Conservation (phyloP, 2,113 vertebrate species). For the Melanotaenia duboulayi region DNA sequence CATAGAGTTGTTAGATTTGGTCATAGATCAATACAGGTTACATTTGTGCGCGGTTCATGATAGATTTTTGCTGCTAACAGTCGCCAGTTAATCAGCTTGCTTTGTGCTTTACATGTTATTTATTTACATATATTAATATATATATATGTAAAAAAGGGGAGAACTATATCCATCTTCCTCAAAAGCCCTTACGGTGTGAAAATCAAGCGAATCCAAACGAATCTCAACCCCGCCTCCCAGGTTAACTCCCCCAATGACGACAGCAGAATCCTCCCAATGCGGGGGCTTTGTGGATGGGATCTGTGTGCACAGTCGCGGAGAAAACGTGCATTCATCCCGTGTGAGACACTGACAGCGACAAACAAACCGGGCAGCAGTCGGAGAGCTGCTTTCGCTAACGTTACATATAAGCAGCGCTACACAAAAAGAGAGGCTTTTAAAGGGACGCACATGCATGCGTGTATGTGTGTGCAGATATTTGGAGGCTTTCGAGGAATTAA, state of each 20-base stretch:
- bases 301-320: conserved; percentile 50
- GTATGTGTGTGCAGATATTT: conserved; percentile 10
- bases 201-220: conserved; percentile 26
- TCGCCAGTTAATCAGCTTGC: too few relatives aligned
- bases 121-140: too few relatives aligned
- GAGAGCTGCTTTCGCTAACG: background rate
- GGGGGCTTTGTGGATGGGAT: conserved; percentile 44
- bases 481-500: conserved; percentile 30
- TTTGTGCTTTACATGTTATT: too few relatives aligned
- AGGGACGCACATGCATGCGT: background rate
- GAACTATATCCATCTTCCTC: too few relatives aligned
- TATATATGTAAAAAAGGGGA: too few relatives aligned
- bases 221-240: conserved; percentile 48
- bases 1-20: too few relatives aligned
- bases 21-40: too few relatives aligned
- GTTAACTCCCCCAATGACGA: conserved; percentile 70
- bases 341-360: conserved; percentile 31
- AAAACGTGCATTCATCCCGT: conserved; percentile 46
- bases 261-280: conserved; percentile 64
- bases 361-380: background rate
- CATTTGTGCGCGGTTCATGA: too few relatives aligned
- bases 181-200: background rate
- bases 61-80: too few relatives aligned
- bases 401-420: background rate
- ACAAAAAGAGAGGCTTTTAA: background rate